A percentile compares a stretch with the other conserved stretches of the same genome.
phyloP scores from a whole-genome alignment of 2,113 vertebrate genomes.

The Prunella himalayana region DNA sequence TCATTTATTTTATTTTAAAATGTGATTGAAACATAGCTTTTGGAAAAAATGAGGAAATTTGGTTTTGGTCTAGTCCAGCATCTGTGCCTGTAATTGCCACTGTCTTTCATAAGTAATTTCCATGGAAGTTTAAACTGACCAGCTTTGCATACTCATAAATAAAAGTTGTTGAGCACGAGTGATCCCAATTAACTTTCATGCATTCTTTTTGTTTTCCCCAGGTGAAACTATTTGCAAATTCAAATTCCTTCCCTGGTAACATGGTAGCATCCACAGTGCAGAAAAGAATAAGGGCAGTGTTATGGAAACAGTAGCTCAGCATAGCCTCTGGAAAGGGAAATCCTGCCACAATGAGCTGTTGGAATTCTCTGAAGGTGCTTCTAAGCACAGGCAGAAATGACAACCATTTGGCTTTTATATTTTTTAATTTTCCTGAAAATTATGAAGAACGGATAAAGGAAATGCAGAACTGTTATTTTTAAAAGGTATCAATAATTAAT shows the following conservation, averaged over 20 bases:
- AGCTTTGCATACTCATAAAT: background rate
- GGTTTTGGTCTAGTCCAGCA: background rate
- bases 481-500: background rate
- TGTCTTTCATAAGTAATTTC: background rate
- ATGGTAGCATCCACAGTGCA: background rate
- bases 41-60: background rate
- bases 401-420: background rate
- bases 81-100: background rate
- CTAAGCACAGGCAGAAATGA: background rate
- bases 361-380: background rate
- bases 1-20: background rate
- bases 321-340: background rate
- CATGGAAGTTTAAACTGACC: background rate
- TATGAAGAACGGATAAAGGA: background rate
- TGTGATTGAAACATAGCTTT: background rate
- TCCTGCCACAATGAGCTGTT: background rate
- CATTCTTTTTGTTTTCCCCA: background rate
- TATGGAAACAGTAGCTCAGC: background rate
- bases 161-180: background rate
- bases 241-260: background rate
- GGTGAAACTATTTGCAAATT: background rate
- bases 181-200: constrained; percentile 9
- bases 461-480: background rate
- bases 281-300: background rate
- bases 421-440: background rate